Base-by-base conservation (phyloP, 2,888 invertebrate species). In the Drosophila meridiana region DNA sequence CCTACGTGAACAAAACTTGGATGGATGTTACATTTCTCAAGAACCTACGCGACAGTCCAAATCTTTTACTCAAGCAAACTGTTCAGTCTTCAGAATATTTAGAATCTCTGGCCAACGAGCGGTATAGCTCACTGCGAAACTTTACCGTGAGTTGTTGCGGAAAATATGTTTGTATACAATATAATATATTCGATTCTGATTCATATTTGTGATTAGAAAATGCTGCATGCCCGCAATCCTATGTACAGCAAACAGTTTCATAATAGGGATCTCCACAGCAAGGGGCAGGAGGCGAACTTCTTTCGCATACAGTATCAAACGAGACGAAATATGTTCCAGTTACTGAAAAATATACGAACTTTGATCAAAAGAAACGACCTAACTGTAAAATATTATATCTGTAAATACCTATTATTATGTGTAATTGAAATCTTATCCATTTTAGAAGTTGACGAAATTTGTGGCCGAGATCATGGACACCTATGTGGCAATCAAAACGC, bases 291-390 rank as follows among this genome's bases (percentile, higher is more conserved):
- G 47, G 80, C 84, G 0, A 90, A 89, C 64, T 69, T 93, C 2
- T 91, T 74, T 63, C 89, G 90, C n/a, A 75, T 92, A 8, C 93
- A 93, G 53, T 85, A 91, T 73, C 92, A 92, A 63, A 92, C 92
- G 0, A 87, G 92, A 0, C 87, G 92, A 0, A 90, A 88, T 69
- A 91, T 92, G 92, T 79, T 91, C 8, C 87, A 91, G 48, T 90
- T 92, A 50, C 68, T 93, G 26, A 69, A 83, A 0, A 87, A 63
- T 4, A 91, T 92, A 20, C 83, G 87, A 34, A 47, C 72, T 4
- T 66, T 93, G 0, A 80, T 91, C 5, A 63, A 61, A 11, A 43
- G 5, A 9, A 32, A 65, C 4, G 52, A 75, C 1, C 28, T 64
- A 26, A 9, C 45, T 1, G 81, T 81, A 20, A 53, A 61, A 6